Evolutionary conservation across 2,888 invertebrate genomes (phyloP).

Genomic region (Leucoma salicis): DNA sequence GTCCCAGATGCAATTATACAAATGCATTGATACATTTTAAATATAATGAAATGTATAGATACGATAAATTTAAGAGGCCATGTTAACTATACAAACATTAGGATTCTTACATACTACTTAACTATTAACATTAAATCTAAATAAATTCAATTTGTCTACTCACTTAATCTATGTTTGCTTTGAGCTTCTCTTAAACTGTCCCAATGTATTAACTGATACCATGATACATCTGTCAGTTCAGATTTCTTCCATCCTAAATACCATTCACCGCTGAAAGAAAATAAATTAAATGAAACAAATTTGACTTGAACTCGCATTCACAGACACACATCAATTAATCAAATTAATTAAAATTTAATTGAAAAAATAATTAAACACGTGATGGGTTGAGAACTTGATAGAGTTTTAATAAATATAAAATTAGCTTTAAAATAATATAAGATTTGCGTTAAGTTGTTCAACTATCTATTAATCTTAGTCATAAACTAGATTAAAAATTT

Average conservation of each 20-base stretch:
- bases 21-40: too few species aligned
- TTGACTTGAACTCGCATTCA: background rate
- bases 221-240: conserved; percentile 95
- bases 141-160: conserved; percentile 62
- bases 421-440: conserved; percentile 19
- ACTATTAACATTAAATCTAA: background rate
- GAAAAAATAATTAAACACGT: conserved; percentile 25
- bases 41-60: too few species aligned
- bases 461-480: conserved; percentile 44
- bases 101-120: too few species aligned
- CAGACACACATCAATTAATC: conserved; percentile 15
- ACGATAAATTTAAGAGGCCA: too few species aligned
- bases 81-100: too few species aligned
- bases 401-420: conserved; percentile 4
- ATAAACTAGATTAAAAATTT: conserved; percentile 35
- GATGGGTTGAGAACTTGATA: conserved; percentile 7
- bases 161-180: conserved; percentile 97
- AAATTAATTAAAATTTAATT: conserved; percentile 19
- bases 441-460: conserved; percentile 8
- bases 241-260: conserved; percentile 95
- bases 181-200: conserved; percentile 97
- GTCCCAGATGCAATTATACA: too few species aligned
- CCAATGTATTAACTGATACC: conserved; percentile 98
- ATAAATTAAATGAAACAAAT: background rate
- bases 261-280: conserved; percentile 94